Evolutionary conservation across 2,888 invertebrate species (phyloP), one percentile per base, ranked within the genome.

Genomic region (Drosophila austrosaltans): DNA sequence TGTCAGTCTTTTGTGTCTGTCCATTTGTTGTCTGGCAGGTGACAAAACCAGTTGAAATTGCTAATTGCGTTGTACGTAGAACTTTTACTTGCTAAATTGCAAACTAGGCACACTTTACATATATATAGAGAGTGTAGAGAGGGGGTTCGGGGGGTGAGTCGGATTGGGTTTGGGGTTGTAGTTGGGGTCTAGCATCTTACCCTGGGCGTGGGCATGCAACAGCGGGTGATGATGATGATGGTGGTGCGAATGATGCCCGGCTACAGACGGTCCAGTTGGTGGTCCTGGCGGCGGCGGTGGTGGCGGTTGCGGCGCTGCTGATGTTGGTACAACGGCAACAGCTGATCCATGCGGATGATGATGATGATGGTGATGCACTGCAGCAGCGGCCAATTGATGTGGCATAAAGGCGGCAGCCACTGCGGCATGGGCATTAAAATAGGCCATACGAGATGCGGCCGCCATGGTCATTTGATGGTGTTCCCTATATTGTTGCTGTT

Each of bases 341-440:
- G 63, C 16, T 42, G 66, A 7, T 54, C 70, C 59, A 30, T 66
- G 58, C 16, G 71, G 72, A 0, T 71, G 63, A n/a, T 61, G 85
- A 12, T 82, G 87, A 12, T 81, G 85, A 39, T 85, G 85, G 58
- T 85, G 84, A 60, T 82, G 83, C 69, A 79, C 79, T 59, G 89
- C 88, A 59, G 89, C 87, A 58, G 89, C 87, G 56, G 94, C 95
- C 53, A 95, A 95, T 86, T 95, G 94, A 89, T 95, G 95, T 32
- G 96, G 97, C 86, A 97, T 93, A 93, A 97, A 97, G 57, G 97
- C 97, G 16, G 97, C 97, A 7, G 97, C 97, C 57, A 97, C 97
- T n/a, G 97, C 97, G 53, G 97, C 97, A 91, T 97, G 97, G 61
- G 97, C 97, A 93, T 97, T 97, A 92, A 97, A 96, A 92, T 97